Conservation (phyloP, 2,797 vertebrate species). For the Lepus oiostolus region DNA sequence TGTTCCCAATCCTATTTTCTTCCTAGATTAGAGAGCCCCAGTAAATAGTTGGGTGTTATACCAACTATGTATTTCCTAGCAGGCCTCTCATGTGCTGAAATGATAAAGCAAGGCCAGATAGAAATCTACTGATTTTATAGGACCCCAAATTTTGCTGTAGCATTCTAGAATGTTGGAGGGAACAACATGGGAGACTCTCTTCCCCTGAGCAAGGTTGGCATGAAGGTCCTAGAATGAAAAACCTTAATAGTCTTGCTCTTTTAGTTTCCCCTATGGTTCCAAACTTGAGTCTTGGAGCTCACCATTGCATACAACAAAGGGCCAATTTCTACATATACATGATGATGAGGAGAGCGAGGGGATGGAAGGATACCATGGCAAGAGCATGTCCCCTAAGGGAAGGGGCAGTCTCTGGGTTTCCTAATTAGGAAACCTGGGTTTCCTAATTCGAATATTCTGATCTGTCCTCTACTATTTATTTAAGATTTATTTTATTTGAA, state of each 20-base stretch:
- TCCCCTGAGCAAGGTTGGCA: background rate
- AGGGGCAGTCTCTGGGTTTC: background rate
- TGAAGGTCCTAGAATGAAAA: slow-evolving; percentile 26
- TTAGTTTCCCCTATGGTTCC: background rate
- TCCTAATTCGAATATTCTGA: background rate
- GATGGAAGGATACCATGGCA: background rate
- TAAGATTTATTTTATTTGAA: too few species aligned
- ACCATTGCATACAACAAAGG: background rate
- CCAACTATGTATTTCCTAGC: slow-evolving; percentile 26
- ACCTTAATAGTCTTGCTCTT: background rate
- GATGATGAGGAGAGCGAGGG: background rate
- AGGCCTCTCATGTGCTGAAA: slow-evolving; percentile 4
- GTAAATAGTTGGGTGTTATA: background rate
- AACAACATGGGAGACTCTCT: background rate
- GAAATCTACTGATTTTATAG: slow-evolving; percentile 21
- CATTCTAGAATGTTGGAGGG: background rate
- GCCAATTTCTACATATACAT: background rate
- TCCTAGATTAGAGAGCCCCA: background rate
- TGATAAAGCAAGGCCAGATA: slow-evolving; percentile 27
- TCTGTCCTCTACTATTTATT: background rate
- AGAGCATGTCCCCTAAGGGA: background rate
- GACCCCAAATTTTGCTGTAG: background rate
- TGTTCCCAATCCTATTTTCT: background rate
- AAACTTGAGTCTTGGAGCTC: background rate
- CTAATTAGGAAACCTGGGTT: background rate